Evolutionary conservation across 1,140 invertebrate genomes (phyloP), one percentile per base, ranked within the genome.

Genomic region (Hyphantria cunea): DNA sequence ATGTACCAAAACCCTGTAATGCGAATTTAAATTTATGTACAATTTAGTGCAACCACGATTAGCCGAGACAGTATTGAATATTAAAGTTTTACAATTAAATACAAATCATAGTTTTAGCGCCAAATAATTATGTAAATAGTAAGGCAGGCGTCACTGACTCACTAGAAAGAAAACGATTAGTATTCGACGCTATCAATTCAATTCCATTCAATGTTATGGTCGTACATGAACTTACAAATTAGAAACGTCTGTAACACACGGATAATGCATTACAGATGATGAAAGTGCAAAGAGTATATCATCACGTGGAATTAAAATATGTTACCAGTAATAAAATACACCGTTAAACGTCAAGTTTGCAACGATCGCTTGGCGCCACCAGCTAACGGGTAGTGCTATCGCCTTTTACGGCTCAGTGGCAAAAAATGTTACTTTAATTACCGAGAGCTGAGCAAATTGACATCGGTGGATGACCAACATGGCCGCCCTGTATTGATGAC

Each of bases 291-390:
- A 25, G 17, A 25, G 17, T 25, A 1, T 5, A 25, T 25, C 17
- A 25, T 25, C 2, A 5, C 5, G 17, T 25, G 1, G 17, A 25
- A 25, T 25, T 25, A 55, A 45, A 47, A 56, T 41, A 45, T 45
- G 25, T 56, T 47, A 48, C 31, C 44, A 25, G 55, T 58, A 68
- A 65, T 68, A 53, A 66, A 69, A 69, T 66, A 41, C 41, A 67
- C 67, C 64, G 67, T 73, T 73, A 65, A 61, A 41, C 33, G 44
- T 49, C 31, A 45, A 55, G 45, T 52, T 52, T 34, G 49, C 41
- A 49, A 61, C 61, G 49, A 42, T 25, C 59, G 60, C 58, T 41
- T 50, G 70, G 66, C 70, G 70, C 70, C 70, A 51, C 31, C 31
- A 49, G 11, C 49, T 69, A 69, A 72, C 70, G 70, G 70, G 45